A percentile compares a stretch with the other conserved stretches of the same genome.
phyloP scores from a whole-genome alignment of 2,797 vertebrate species.

The Sebastes kiyomatsui region DNA sequence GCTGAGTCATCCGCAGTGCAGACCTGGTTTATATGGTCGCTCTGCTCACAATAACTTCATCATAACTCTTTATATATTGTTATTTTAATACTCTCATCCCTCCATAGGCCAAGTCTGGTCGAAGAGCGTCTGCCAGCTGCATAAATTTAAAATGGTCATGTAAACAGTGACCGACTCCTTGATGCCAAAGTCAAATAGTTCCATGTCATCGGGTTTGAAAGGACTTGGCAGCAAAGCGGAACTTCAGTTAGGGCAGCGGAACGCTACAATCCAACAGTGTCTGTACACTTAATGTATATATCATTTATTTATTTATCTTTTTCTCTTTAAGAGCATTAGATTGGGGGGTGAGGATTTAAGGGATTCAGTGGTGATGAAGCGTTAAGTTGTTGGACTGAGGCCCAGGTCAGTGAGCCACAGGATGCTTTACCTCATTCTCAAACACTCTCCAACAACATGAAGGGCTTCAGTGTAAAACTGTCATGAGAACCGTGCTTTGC shows the following conservation, averaged over 20 bases:
- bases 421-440: slow-evolving; percentile 44
- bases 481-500: neutral
- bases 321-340: slow-evolving; percentile 47
- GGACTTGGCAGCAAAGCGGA: slow-evolving; percentile 43
- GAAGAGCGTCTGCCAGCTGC: slow-evolving; percentile 41
- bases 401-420: slow-evolving; percentile 52
- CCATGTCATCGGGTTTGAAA: slow-evolving; percentile 53
- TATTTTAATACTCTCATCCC: slow-evolving; percentile 46
- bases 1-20: slow-evolving; percentile 16
- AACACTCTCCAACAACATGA: slow-evolving; percentile 25
- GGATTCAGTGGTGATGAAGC: slow-evolving; percentile 56
- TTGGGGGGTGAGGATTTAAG: slow-evolving; percentile 47
- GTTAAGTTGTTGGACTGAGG: slow-evolving; percentile 51
- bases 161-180: slow-evolving; percentile 7
- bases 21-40: slow-evolving; percentile 24
- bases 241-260: neutral
- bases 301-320: slow-evolving; percentile 39
- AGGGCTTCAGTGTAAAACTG: slow-evolving; percentile 4
- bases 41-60: slow-evolving; percentile 36
- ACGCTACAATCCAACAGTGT: slow-evolving; percentile 5
- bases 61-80: slow-evolving; percentile 43
- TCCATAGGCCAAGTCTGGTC: slow-evolving; percentile 23
- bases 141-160: slow-evolving; percentile 50
- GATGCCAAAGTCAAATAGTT: slow-evolving; percentile 60
- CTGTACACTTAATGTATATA: slow-evolving; percentile 28